Evolutionary conservation across 2,888 invertebrate species (phyloP), one percentile per base, ranked within the genome.

Genomic region (Plusia festucae): DNA sequence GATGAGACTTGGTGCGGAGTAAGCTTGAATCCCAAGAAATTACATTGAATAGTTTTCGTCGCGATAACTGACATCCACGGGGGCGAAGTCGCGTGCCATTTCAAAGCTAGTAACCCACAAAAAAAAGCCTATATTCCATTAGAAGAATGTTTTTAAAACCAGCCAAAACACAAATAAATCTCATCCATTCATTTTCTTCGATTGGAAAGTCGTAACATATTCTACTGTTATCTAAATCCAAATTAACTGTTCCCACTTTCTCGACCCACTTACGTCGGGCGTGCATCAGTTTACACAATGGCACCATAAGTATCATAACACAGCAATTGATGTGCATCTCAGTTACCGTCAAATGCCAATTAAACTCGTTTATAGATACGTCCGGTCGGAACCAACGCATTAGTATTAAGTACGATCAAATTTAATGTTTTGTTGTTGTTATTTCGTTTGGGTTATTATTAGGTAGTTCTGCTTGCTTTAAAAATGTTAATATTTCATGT

Each of bases 131-230:
- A n/a, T n/a, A n/a, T 40, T n/a, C 4, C 0, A 5, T 40, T 1
- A 34, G 2, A 40, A 13, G 3, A 40, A n/a, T n/a, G 5, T 6
- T n/a, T n/a, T n/a, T n/a, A 40, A 40, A n/a, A 40, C n/a, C 3
- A 6, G 5, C n/a, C 30, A 7, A n/a, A 40, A 40, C 40, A 40
- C 40, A 40, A 32, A 22, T 5, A 40, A 53, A 57, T 59, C 44
- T 22, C 51, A 22, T 13, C 8, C 54, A 64, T 64, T 65, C 46
- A 59, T 60, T 65, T 67, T 64, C 22, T 51, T 60, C 65, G 22
- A 66, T 78, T 81, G 65, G 78, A 78, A 81, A 78, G 78, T 77
- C 27, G 69, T 73, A 78, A 68, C 68, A 59, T 64, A 66, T 69
- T 53, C 59, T 54, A 65, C 60, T 53, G 60, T 71, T 71, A 76